These are phyloP conservation scores for Phrynocephalus forsythii DNA, from an alignment of 2,797 vertebrate genomes.

Conservation along the genomic window DNA sequence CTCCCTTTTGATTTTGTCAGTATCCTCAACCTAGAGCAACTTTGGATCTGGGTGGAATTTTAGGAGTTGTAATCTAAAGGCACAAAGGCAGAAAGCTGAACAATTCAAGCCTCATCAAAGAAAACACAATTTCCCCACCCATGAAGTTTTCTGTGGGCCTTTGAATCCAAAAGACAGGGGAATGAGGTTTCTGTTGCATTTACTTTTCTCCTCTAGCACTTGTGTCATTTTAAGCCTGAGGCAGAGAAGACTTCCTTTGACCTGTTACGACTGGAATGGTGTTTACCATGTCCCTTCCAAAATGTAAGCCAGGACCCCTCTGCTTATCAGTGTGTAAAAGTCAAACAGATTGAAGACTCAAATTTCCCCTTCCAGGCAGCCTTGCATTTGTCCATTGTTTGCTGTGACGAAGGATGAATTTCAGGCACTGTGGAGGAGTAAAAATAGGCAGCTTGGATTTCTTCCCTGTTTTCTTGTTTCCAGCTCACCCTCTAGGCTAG, in stretches of 20 bases:
- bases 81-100: conserved; percentile 73
- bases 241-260: conserved; percentile 84
- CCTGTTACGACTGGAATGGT: conserved; percentile 84
- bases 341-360: conserved; percentile 90
- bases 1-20: too few relatives aligned
- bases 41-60: too few relatives aligned
- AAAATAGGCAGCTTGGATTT: conserved; percentile 87
- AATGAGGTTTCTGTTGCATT: conserved; percentile 86
- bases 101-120: conserved; percentile 80
- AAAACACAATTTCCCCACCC: conserved; percentile 65
- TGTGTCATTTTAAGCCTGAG: conserved; percentile 91
- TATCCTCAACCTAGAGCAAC: too few relatives aligned
- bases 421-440: conserved; percentile 56
- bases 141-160: conserved; percentile 80
- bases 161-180: conserved; percentile 79
- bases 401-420: conserved; percentile 81
- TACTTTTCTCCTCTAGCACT: conserved; percentile 87
- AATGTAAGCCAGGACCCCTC: conserved; percentile 78
- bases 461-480: conserved; percentile 81
- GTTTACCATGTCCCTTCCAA: conserved; percentile 83
- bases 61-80: neutral
- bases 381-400: conserved; percentile 87
- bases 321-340: conserved; percentile 89
- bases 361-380: conserved; percentile 90
- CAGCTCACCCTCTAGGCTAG: conserved; percentile 83